Percentiles rank a stretch among this genome's conserved stretches.
These are phyloP conservation scores for Coregonus suidteri DNA, from an alignment of 2,797 vertebrate genomes.

Conservation along the genomic window DNA sequence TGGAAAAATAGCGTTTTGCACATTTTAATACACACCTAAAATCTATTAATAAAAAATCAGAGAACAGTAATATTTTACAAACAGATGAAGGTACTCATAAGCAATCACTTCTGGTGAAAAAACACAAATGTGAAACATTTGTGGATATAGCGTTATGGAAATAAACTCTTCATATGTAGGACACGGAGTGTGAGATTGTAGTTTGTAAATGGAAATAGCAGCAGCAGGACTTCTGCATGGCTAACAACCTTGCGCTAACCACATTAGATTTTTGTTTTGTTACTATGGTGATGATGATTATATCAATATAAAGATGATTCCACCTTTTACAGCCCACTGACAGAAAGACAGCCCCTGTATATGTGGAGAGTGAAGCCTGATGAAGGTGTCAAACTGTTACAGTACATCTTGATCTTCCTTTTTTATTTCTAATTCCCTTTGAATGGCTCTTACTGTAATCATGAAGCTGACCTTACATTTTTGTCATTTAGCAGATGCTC, in stretches of 20 bases:
- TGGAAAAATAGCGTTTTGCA: no score
- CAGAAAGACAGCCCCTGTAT: not conserved
- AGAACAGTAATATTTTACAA: no score
- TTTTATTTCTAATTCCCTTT: not conserved
- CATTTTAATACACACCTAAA: no score
- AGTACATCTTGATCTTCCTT: not conserved
- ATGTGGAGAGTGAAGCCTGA: not conserved
- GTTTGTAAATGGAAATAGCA: constrained; percentile 27
- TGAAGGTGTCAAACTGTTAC: not conserved
- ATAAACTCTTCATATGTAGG: no score
- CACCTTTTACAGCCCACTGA: not conserved
- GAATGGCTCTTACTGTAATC: not conserved
- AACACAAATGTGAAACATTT: no score
- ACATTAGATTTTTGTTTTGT: constrained; percentile 19
- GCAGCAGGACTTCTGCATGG: constrained; percentile 21
- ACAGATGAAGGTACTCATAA: no score
- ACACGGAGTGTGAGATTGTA: not conserved
- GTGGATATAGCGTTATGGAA: no score
- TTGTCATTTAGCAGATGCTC: no score
- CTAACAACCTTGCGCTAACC: constrained; percentile 25
- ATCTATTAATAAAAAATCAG: no score
- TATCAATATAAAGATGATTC: not conserved
- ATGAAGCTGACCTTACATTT: constrained; percentile 5
- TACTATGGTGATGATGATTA: not conserved
- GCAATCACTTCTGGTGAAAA: no score